These are phyloP conservation scores for Ypsolopha sequella DNA, from an alignment of 2,888 invertebrate species.

Conservation along the genomic window DNA sequence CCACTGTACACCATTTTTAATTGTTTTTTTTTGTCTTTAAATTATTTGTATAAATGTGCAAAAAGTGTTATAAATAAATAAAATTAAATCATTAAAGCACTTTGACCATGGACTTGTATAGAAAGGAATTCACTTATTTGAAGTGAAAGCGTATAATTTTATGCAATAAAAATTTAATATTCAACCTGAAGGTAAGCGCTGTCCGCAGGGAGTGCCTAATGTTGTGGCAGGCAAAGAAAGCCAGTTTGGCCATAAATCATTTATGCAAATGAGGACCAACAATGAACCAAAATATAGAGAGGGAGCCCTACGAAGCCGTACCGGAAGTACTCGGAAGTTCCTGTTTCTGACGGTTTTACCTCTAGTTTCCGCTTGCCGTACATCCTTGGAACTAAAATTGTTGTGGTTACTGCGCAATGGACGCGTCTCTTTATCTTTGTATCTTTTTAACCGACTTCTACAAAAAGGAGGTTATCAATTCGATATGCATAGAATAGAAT, in stretches of 20 bases:
- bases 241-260: constrained; percentile 38
- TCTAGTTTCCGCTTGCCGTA: constrained; percentile 28
- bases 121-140: too few species aligned
- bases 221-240: constrained; percentile 22
- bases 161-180: not conserved
- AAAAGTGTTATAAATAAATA: too few species aligned
- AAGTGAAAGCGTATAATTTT: too few species aligned
- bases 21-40: too few species aligned
- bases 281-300: constrained; percentile 45
- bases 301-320: constrained; percentile 32
- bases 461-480: too few species aligned
- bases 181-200: not conserved
- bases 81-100: too few species aligned
- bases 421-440: too few species aligned
- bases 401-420: not conserved
- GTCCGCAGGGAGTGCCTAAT: not conserved
- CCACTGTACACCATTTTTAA: too few species aligned
- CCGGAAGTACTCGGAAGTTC: constrained; percentile 45
- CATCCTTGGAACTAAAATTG: not conserved
- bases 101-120: too few species aligned
- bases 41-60: too few species aligned
- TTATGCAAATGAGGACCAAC: constrained; percentile 50
- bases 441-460: too few species aligned
- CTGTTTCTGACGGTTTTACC: constrained; percentile 41
- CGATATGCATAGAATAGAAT: too few species aligned